Base-by-base conservation (phyloP, 2,888 invertebrate species). In the Syrista parreyssii region DNA sequence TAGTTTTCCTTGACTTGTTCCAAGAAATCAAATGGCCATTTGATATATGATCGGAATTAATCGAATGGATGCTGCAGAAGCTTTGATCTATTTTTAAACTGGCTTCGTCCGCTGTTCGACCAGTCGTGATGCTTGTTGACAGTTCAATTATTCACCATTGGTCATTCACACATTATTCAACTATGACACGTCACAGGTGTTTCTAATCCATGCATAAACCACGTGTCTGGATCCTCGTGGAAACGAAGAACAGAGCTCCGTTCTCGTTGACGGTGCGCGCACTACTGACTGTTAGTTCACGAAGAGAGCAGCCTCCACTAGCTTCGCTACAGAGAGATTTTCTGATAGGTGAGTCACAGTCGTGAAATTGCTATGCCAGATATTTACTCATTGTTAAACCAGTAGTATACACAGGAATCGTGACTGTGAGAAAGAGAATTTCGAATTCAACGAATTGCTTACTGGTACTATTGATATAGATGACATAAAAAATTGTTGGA, bases 211-310 rank as follows among this genome's bases (percentile, higher is more conserved):
- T 31, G 30, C 3, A 34, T 2, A 3, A 36, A 74, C 55, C 79
- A 79, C 77, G 72, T 79, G 79, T 74, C 68, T 68, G 34, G 72
- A 74, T 34, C 68, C 55, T 75, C 71, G 35, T 32, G 55, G 68
- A 79, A 75, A 74, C 73, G 76, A 76, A 69, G 78, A 76, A 75
- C 79, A 84, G 75, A 78, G 82, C 78, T 82, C 83, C 82, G 82
- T 81, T 76, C 85, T 77, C 78, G 73, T 75, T 80, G 78, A 80
- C 82, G 84, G 84, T 83, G 79, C 84, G 82, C 84, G 83, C 79
- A 79, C 79, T 84, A 88, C 88, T 88, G 86, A 84, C 82, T 30
- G n/a, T n/a, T n/a, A n/a, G 31, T 30, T n/a, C 15, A 23, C 9
- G 23, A 40, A 36, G 35, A 40, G 40, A 40, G 1, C 40, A 40